Conservation (phyloP, 1,140 invertebrate species). For the Agraylea sexmaculata region DNA sequence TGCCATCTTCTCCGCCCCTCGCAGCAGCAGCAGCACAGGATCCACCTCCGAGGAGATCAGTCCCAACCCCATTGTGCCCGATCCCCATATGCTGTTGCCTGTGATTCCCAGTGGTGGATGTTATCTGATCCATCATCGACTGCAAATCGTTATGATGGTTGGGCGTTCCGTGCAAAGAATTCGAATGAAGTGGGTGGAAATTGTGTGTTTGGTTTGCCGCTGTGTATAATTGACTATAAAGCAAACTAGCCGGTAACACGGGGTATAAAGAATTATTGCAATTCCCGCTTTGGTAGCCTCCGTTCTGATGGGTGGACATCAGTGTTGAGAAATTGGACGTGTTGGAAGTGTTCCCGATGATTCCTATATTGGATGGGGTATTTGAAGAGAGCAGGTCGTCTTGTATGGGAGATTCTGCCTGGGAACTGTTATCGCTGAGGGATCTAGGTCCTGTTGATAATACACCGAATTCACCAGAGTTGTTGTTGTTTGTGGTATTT, state of each 20-base stretch:
- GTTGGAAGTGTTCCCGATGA: conserved; percentile 35
- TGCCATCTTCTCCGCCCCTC: conserved; percentile 44
- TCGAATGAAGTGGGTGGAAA: conserved; percentile 53
- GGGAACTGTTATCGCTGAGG: conserved; percentile 67
- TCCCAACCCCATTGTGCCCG: conserved; percentile 32
- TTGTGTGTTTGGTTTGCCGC: conserved; percentile 66
- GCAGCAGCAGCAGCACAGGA: conserved; percentile 50
- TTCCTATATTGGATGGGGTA: conserved; percentile 43
- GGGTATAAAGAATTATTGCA: conserved; percentile 59
- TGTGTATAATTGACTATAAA: conserved; percentile 73
- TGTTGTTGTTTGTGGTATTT: no score
- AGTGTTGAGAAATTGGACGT: conserved; percentile 49
- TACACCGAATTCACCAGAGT: conserved; percentile 30
- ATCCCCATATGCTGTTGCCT: conserved; percentile 44
- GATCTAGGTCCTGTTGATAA: conserved; percentile 50
- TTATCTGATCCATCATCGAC: conserved; percentile 59
- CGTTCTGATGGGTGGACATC: conserved; percentile 37
- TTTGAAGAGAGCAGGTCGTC: conserved; percentile 55
- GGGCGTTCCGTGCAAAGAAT: conserved; percentile 46
- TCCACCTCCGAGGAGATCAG: conserved; percentile 45
- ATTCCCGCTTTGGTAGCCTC: conserved; percentile 39
- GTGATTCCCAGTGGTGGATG: conserved; percentile 44
- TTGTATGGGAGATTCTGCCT: conserved; percentile 69
- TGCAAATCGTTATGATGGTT: conserved; percentile 54
- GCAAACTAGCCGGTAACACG: conserved; percentile 61